phyloP scores from a whole-genome alignment of 2,113 vertebrate species.

The Merops nubicus region DNA sequence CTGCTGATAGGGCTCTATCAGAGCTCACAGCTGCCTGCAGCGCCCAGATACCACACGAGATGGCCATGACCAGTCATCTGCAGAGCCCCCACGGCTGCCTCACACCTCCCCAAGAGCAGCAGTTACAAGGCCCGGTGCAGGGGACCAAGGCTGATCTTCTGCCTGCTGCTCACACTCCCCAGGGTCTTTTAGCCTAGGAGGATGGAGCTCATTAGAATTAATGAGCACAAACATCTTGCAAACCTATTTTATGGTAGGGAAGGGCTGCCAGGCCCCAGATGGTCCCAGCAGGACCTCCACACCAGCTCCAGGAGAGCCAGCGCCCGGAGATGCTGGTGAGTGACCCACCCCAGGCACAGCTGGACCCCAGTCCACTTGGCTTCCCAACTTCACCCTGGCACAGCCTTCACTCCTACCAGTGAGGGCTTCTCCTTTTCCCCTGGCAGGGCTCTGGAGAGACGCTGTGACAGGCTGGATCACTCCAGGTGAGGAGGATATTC shows the following conservation, averaged over 20 bases:
- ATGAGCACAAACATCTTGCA: neutral
- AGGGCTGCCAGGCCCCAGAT: neutral
- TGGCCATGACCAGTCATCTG: neutral
- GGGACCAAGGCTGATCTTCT: fast-evolving
- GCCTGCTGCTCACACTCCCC: neutral
- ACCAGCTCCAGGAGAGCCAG: neutral
- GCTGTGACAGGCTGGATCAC: fast-evolving
- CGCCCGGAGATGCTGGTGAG: neutral
- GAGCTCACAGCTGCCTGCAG: neutral
- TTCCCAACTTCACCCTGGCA: neutral
- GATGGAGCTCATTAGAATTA: neutral
- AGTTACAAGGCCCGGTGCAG: too few species aligned
- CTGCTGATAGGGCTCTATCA: neutral
- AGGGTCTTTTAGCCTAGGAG: neutral
- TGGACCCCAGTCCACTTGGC: fast-evolving
- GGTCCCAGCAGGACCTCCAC: neutral
- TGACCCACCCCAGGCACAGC: neutral
- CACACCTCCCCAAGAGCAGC: neutral
- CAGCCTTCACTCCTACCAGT: neutral
- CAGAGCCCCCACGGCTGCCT: fast-evolving
- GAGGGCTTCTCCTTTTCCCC: neutral
- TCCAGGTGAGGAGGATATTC: neutral
- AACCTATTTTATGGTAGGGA: neutral
- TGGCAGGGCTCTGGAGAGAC: neutral
- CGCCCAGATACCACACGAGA: neutral